Evolutionary conservation across 2,888 invertebrate species (phyloP), one percentile per base, ranked within the genome.

Genomic region (Oxyscelio sp.): DNA sequence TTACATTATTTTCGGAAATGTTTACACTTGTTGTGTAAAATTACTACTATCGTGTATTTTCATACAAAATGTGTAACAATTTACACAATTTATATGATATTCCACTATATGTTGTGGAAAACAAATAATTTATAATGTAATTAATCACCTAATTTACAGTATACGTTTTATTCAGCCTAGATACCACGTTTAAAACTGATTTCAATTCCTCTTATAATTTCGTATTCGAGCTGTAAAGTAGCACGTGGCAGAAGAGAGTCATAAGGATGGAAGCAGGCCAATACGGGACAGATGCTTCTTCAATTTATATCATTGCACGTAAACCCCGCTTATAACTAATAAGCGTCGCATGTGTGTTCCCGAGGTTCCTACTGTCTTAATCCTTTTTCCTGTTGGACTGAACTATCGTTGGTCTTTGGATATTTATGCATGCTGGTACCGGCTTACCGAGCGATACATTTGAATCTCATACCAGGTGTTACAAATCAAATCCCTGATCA

Each of bases 381-480:
- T 63, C 70, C 56, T 75, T 63, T 68, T 68, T 73, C 40, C 52
- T 48, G 22, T 65, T 58, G 34, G 52, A 40, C 31, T 31, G 45
- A 54, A 48, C 59, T 71, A 70, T 75, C 80, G 54, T 70, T 40
- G 31, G 24, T 73, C 43, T 75, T 22, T 15, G 40, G 24, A 66
- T 73, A 78, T 71, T 66, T 85, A 78, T 81, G 50, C 70, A 85
- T 85, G 85, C 85, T 85, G 85, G 85, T 85, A 85, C 85, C 85
- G 77, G 84, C 74, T 50, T 84, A 22, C 21, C 43, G 34, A 13
- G 19, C 22, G 61, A 70, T 79, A 78, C 71, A 73, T 78, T 81
- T 70, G 78, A 85, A 85, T 85, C 85, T 85, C 68, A 31, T 22
- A 79, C 85, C 85, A 85, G 85, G 70, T 82, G 85, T 82, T 79